A percentile compares a stretch with the other conserved stretches of the same genome.
These are phyloP conservation scores for Antechinus flavipes DNA, from an alignment of 2,113 vertebrate species.

Conservation along the genomic window DNA sequence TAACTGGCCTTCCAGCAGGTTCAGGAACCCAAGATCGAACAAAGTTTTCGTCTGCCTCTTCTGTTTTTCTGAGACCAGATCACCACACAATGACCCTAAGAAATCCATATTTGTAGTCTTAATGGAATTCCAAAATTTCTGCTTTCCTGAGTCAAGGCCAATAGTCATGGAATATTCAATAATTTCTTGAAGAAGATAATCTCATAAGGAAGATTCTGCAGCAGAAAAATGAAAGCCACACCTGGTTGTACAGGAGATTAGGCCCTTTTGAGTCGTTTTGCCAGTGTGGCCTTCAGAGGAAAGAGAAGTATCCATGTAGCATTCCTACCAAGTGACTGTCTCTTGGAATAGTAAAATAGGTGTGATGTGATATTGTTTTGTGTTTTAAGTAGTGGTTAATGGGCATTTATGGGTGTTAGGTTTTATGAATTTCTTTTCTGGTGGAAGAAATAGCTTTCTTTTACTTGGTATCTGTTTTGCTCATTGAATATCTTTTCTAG, in stretches of 20 bases:
- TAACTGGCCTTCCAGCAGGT: neutral
- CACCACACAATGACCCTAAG: neutral
- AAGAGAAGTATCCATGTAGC: neutral
- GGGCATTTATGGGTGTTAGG: neutral
- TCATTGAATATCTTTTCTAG: neutral
- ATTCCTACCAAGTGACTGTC: neutral
- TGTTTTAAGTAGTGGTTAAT: neutral
- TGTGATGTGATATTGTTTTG: neutral
- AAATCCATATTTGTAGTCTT: neutral
- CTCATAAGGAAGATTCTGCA: neutral
- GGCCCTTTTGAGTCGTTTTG: neutral
- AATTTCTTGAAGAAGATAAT: neutral
- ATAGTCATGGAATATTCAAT: neutral
- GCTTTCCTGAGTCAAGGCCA: neutral
- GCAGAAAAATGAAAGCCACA: neutral
- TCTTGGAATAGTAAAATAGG: neutral
- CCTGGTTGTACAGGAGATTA: neutral
- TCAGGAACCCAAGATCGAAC: neutral
- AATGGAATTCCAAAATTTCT: neutral
- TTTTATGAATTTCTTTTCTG: neutral
- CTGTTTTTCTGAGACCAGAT: neutral
- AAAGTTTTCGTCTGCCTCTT: neutral
- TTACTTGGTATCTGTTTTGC: neutral
- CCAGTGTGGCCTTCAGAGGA: neutral
- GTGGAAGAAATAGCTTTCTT: neutral